Percentiles rank a stretch among this genome's conserved stretches.
Conservation (phyloP, 2,888 invertebrate species). For the Mythimna pallens region DNA sequence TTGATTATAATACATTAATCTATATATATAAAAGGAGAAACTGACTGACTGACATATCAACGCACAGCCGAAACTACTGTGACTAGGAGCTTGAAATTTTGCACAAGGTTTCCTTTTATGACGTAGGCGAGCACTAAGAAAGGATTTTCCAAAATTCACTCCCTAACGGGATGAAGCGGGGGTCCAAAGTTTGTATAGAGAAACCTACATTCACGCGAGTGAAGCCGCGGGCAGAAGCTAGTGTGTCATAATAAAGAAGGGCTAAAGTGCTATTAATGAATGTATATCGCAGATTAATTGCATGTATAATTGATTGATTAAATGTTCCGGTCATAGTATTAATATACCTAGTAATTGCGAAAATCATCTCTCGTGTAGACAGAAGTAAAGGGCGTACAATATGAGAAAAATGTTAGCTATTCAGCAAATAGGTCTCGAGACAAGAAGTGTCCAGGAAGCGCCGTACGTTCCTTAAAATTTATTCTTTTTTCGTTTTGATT, state of each 20-base stretch:
- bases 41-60: too few species aligned
- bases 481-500: background rate
- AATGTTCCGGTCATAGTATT: background rate
- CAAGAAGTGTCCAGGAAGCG: background rate
- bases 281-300: constrained; percentile 11
- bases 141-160: too few species aligned
- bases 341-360: background rate
- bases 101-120: too few species aligned
- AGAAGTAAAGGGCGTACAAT: background rate
- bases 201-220: too few species aligned
- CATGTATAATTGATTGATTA: constrained; percentile 5
- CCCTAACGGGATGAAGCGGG: too few species aligned
- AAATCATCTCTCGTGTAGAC: background rate
- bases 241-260: constrained; percentile 6
- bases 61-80: too few species aligned
- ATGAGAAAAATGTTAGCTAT: background rate
- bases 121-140: too few species aligned
- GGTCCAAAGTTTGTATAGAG: too few species aligned
- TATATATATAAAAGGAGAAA: too few species aligned
- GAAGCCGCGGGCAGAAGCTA: too few species aligned
- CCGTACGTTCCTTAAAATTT: background rate
- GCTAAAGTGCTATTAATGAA: constrained; percentile 16
- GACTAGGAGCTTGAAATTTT: too few species aligned
- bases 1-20: background rate
- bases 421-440: too few species aligned